These are phyloP conservation scores for Cryptotermes secundus DNA, from an alignment of 1,140 invertebrate genomes.

Conservation along the genomic window DNA sequence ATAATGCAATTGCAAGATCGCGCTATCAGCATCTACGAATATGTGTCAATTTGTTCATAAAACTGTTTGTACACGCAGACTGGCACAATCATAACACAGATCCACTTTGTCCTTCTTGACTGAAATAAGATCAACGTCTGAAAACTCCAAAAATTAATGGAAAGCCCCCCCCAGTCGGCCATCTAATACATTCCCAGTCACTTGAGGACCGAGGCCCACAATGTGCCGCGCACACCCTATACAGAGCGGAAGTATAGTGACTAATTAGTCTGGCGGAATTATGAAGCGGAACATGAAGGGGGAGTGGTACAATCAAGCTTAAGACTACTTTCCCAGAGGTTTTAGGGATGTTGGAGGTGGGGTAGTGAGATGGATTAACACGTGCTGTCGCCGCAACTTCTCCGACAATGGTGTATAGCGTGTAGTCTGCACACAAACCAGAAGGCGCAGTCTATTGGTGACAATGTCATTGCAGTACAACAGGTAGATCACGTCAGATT, in stretches of 20 bases:
- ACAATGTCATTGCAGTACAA: neutral
- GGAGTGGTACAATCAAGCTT: neutral
- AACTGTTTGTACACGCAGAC: no score
- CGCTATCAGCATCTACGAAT: no score
- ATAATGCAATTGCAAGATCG: no score
- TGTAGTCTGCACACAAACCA: neutral
- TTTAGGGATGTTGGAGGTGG: neutral
- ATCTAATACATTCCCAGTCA: no score
- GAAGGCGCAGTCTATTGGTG: neutral
- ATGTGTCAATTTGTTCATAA: no score
- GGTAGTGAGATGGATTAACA: neutral
- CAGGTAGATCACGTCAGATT: neutral
- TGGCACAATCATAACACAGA: no score
- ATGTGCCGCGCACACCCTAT: neutral
- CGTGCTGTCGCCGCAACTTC: neutral
- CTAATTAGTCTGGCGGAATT: conserved; percentile 13
- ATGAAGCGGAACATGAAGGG: conserved; percentile 7
- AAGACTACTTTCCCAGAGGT: neutral
- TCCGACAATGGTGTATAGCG: neutral
- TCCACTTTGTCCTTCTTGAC: no score
- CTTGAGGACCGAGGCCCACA: neutral
- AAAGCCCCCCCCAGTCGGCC: no score
- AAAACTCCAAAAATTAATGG: no score
- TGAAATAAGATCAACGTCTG: no score
- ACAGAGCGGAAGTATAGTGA: neutral